Base-by-base conservation (phyloP, 2,888 invertebrate species). In the Agriopis marginaria region DNA sequence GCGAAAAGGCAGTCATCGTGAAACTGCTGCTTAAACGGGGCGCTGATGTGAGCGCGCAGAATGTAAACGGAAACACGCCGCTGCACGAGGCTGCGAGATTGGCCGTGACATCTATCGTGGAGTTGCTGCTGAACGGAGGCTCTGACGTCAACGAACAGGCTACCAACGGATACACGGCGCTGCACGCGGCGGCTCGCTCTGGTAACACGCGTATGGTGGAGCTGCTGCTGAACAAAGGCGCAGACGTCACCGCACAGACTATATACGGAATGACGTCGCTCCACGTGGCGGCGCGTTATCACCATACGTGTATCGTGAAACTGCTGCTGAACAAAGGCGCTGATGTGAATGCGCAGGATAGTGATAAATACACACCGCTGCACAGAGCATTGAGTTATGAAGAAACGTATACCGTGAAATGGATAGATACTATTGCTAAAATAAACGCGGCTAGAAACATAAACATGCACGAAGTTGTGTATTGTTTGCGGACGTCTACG, bases 11-110 rank as follows among this genome's bases (percentile, higher is more conserved):
- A 9, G 42, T 17, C 3, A 17, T n/a, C 11, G 9, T 56, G 42
- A 78, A 14, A 81, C 80, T 0, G 76, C 76, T 23, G 56, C 63
- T 9, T 75, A 68, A 53, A 64, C 75, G 40, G 50, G 75, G 77
- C 55, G 79, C 81, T 10, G 40, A 73, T 32, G 32, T 47, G 12
- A 59, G 47, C 32, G 8, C 58, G n/a, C 45, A 12, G 12, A 14
- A 12, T 23, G 9, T n/a, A 3, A 11, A 12, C 32, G 58, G 47
- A 23, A 45, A 59, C 23, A 42, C 44, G 10, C 45, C 45, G 3
- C 23, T 59, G 32, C 58, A 59, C 11, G 12, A 17, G 11, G 58
- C 58, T 1, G 58, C 47, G 23, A 3, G 7, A 1, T 23, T 23
- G 0, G 17, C 17, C 17, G 17, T 23, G 17, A 23, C 17, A 23